A percentile compares a stretch with the other conserved stretches of the same genome.
Evolutionary conservation across 2,888 invertebrate genomes (phyloP).

Genomic region (Chymomyza fuscimana): DNA sequence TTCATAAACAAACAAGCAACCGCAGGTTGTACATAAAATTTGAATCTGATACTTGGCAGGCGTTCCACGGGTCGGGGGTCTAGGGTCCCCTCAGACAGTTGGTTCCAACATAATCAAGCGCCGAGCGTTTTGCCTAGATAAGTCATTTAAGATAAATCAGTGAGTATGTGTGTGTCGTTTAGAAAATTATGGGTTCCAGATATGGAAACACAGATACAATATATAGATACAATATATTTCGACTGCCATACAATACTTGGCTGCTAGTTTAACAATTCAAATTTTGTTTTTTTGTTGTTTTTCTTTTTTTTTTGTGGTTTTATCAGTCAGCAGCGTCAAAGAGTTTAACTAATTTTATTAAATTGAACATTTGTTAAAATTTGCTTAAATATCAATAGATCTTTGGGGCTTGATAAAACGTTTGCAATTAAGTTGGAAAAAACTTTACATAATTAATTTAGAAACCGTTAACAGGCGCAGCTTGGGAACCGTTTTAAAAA

Average conservation of each 20-base stretch:
- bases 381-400: slow-evolving; percentile 52
- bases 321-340: not conserved
- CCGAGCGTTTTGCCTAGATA: slow-evolving; percentile 66
- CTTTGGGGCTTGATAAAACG: slow-evolving; percentile 39
- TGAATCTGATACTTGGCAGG: slow-evolving; percentile 51
- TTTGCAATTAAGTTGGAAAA: slow-evolving; percentile 59
- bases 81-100: slow-evolving; percentile 17
- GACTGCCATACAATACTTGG: slow-evolving; percentile 29
- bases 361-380: slow-evolving; percentile 63
- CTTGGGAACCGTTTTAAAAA: not conserved
- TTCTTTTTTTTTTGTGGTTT: slow-evolving; percentile 17
- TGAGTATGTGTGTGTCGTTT: slow-evolving; percentile 38
- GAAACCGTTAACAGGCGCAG: slow-evolving; percentile 21
- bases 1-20: slow-evolving; percentile 74
- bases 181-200: slow-evolving; percentile 65
- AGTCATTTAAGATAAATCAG: slow-evolving; percentile 66
- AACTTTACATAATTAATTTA: slow-evolving; percentile 65
- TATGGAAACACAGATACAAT: slow-evolving; percentile 58
- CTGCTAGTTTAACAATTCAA: slow-evolving; percentile 50
- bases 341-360: slow-evolving; percentile 65
- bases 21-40: slow-evolving; percentile 66
- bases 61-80: slow-evolving; percentile 49
- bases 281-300: slow-evolving; percentile 25
- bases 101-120: slow-evolving; percentile 58
- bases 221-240: slow-evolving; percentile 29